Base-by-base conservation (phyloP, 2,113 vertebrate genomes). In the Lampris megalopsis region DNA sequence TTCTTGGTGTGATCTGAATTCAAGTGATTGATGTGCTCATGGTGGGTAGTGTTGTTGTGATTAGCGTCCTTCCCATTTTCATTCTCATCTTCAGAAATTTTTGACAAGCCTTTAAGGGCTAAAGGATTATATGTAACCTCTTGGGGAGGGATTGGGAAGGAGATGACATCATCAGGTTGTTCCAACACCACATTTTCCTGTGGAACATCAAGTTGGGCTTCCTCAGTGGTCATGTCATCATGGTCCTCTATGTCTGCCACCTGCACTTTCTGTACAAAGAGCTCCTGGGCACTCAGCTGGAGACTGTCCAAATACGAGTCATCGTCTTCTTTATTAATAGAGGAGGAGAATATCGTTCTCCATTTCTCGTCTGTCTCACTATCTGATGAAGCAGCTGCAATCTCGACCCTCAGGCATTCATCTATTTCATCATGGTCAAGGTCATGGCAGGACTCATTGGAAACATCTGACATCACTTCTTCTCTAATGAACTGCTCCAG, bases 301-400 rank as follows among this genome's bases (percentile, higher is more conserved):
- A 94, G 92, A 73, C 84, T 92, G 66, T 95, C 93, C 77, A 95
- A 80, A 69, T 94, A 94, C 37, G 92, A 93, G 81, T 95, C 94
- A 35, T 95, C 94, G 9, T 94, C 94, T 82, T 95, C 94, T 81
- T 77, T 95, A 68, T 95, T 95, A 64, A 95, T 95, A 5, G 94
- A 95, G 40, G 94, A 95, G 35, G 94, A 95, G 72, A 95, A 95
- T 79, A 95, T 94, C 2, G 87, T 69, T 86, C 94, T 91, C 94
- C 94, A 95, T 79, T 94, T 95, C 1, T 95, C 94, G 47, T 94
- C 92, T 0, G 79, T 75, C 3, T 95, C 94, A 67, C 88, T 90
- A 48, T 95, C 93, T 13, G 93, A 93, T 0, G 91, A 93, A 8
- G 64, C 84, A 1, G 80, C 93, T 11, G 89, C 93, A 43, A 94